These are phyloP conservation scores for Vidua macroura DNA, from an alignment of 2,113 vertebrate genomes.

Conservation along the genomic window DNA sequence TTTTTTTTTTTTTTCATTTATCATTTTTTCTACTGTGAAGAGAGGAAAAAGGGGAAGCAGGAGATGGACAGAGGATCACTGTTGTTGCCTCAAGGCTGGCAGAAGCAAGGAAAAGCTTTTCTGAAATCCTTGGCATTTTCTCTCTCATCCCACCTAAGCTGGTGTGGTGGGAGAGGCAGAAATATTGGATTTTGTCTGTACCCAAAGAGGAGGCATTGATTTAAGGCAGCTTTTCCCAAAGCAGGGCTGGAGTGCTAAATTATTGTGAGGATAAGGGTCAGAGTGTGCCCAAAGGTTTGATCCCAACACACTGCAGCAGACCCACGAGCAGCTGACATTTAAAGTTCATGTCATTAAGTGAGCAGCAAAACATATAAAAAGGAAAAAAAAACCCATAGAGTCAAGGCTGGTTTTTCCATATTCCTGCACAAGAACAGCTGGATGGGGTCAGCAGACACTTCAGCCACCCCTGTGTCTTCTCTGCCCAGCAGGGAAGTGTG, in stretches of 20 bases:
- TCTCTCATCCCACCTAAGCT: not conserved
- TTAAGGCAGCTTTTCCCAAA: not conserved
- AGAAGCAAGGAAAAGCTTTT: not conserved
- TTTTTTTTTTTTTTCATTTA: too few relatives aligned
- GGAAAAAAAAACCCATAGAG: not conserved
- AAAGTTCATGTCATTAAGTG: not conserved
- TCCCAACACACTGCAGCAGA: accelerated
- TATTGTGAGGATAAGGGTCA: not conserved
- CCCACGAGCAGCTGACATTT: not conserved
- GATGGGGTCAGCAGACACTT: not conserved
- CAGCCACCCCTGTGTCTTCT: not conserved
- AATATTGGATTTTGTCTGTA: not conserved
- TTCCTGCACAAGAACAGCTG: not conserved
- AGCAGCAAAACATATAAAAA: not conserved
- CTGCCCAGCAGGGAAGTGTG: not conserved
- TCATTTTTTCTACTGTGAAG: not conserved
- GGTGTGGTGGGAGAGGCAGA: not conserved
- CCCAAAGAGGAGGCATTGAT: not conserved
- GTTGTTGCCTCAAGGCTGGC: not conserved
- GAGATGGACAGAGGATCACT: not conserved
- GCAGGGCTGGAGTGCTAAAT: not conserved
- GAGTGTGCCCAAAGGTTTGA: not conserved
- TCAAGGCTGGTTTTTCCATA: not conserved
- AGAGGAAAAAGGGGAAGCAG: not conserved
- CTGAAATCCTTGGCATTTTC: not conserved